Evolutionary conservation across 1,140 invertebrate genomes (phyloP).

Genomic region (Drosophila subobscura): DNA sequence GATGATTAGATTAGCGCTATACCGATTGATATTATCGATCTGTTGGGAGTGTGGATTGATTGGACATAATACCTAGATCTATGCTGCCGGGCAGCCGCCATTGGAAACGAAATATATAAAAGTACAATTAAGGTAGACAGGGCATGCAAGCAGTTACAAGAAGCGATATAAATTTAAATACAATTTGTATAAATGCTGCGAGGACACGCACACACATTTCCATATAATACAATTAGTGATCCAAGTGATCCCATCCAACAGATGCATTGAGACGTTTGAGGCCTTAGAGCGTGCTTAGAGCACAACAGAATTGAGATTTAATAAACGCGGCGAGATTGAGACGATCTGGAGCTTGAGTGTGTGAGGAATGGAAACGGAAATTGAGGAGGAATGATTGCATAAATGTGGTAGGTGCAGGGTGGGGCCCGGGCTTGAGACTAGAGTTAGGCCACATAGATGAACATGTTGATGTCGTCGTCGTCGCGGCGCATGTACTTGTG

Average conservation of each 20-base stretch:
- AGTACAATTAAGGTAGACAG: conserved; percentile 32
- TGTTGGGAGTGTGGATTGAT: conserved; percentile 2
- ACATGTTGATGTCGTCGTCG: conserved; percentile 98
- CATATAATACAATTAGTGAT: conserved; percentile 49
- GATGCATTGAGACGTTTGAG: conserved; percentile 20
- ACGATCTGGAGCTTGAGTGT: conserved; percentile 6
- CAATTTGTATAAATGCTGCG: conserved; percentile 39
- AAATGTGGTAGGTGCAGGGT: conserved; percentile 7
- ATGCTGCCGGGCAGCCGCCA: conserved; percentile 25
- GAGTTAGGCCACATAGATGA: conserved; percentile 97
- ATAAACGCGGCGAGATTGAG: conserved; percentile 32
- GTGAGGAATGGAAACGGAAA: conserved; percentile 29
- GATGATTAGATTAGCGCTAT: conserved; percentile 51
- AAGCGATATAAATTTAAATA: conserved; percentile 16
- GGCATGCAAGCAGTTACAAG: conserved; percentile 21
- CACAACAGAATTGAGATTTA: conserved; percentile 51
- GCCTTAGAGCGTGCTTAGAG: conserved; percentile 42
- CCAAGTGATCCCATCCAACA: conserved; percentile 44
- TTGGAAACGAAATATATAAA: conserved; percentile 42
- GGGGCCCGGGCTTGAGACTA: conserved; percentile 42
- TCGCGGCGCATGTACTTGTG: conserved; percentile 98
- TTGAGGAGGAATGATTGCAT: conserved; percentile 23
- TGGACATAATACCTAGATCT: conserved; percentile 46
- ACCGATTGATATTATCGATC: conserved; percentile 31
- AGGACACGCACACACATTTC: conserved; percentile 52